These are phyloP conservation scores for Corythornis vintsioides DNA, from an alignment of 2,113 vertebrate genomes.

Conservation along the genomic window DNA sequence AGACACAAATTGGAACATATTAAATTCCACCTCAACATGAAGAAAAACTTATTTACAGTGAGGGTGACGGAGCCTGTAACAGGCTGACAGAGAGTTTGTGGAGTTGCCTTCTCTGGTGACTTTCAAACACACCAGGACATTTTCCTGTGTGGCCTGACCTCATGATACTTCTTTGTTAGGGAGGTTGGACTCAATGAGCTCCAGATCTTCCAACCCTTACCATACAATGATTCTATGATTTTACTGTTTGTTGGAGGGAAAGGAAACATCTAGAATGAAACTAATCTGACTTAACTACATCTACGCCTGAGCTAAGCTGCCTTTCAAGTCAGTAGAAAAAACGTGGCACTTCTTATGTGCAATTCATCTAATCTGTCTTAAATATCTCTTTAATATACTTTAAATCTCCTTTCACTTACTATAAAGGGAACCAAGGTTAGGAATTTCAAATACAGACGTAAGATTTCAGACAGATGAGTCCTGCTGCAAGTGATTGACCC, in stretches of 20 bases:
- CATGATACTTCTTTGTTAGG: too few relatives aligned
- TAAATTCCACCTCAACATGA: too few relatives aligned
- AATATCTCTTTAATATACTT: background rate
- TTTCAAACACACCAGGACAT: too few relatives aligned
- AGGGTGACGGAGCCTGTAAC: too few relatives aligned
- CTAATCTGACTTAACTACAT: background rate
- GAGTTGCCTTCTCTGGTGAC: too few relatives aligned
- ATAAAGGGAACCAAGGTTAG: background rate
- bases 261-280: background rate
- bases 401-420: background rate
- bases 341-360: background rate
- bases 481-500: background rate
- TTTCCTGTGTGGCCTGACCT: too few relatives aligned
- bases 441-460: background rate
- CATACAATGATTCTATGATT: too few relatives aligned
- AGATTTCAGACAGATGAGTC: background rate
- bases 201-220: too few relatives aligned
- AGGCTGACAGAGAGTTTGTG: too few relatives aligned
- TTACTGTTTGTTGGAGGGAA: background rate
- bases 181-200: too few relatives aligned
- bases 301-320: background rate
- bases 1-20: too few relatives aligned
- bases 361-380: background rate
- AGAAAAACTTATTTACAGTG: too few relatives aligned
- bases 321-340: background rate